Evolutionary conservation across 1,140 invertebrate genomes (phyloP).

Genomic region (Temnothorax curvispinosus): DNA sequence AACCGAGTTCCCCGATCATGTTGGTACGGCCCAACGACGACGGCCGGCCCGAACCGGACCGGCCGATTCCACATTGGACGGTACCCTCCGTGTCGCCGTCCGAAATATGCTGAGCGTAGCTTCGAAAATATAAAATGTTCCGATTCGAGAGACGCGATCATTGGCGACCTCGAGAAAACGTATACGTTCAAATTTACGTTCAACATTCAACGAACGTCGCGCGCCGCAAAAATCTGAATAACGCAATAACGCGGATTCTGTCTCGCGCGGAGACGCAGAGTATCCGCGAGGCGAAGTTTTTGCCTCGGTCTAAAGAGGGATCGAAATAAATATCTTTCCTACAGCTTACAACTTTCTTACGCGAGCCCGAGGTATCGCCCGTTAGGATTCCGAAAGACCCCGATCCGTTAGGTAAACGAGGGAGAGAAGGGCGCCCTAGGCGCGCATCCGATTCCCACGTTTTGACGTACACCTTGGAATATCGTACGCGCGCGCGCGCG

Average conservation of each 20-base stretch:
- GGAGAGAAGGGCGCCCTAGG: neutral
- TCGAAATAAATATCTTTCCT: neutral
- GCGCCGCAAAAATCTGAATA: neutral
- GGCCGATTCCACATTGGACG: conserved; percentile 14
- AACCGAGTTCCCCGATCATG: conserved; percentile 4
- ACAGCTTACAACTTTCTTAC: neutral
- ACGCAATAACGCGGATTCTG: neutral
- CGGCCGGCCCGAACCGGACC: conserved; percentile 13
- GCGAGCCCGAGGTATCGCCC: neutral
- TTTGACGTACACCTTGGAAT: neutral
- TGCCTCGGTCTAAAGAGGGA: neutral
- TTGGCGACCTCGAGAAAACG: neutral
- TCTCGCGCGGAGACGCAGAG: neutral
- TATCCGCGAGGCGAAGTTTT: neutral
- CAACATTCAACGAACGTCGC: neutral
- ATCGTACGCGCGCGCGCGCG: neutral
- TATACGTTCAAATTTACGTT: neutral
- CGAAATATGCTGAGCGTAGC: neutral
- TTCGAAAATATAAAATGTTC: conserved; percentile 21
- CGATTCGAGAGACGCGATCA: neutral
- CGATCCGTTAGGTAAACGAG: conserved; percentile 7
- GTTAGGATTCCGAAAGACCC: neutral
- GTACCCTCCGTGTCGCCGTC: neutral
- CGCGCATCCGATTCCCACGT: conserved; percentile 23
- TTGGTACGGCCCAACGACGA: conserved; percentile 27